Evolutionary conservation across 2,888 invertebrate species (phyloP).

Genomic region (Pedicia rivosa): DNA sequence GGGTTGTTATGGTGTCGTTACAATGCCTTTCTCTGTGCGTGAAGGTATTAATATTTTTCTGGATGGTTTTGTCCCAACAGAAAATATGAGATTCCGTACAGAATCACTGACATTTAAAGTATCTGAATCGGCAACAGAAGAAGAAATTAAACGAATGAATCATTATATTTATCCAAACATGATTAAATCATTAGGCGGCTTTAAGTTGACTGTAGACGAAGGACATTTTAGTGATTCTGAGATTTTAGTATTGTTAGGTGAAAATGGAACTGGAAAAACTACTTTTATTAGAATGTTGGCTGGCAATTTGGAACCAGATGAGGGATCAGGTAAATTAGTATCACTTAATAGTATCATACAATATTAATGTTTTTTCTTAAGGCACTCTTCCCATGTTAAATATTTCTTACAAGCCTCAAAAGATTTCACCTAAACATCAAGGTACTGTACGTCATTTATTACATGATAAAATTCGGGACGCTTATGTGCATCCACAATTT

Average conservation of each 20-base stretch:
- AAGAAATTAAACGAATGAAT: constrained; percentile 93
- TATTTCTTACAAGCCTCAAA: constrained; percentile 99
- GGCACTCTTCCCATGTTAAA: constrained; percentile 90
- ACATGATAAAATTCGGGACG: constrained; percentile 94
- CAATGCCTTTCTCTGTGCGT: constrained; percentile 98
- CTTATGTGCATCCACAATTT: constrained; percentile 95
- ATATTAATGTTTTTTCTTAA: constrained; percentile 10
- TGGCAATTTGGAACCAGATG: constrained; percentile 86
- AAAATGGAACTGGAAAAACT: constrained; percentile 99
- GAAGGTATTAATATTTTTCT: constrained; percentile 99
- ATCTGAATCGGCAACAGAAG: constrained; percentile 92
- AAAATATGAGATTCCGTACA: constrained; percentile 96
- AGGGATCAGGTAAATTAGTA: constrained; percentile 30
- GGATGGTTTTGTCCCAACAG: constrained; percentile 98
- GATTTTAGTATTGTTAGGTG: constrained; percentile 90
- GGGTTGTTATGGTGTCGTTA: constrained; percentile 98
- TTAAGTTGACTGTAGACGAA: constrained; percentile 60
- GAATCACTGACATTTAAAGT: constrained; percentile 93
- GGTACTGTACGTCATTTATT: constrained; percentile 83
- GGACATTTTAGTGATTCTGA: constrained; percentile 99
- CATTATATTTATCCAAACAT: constrained; percentile 92
- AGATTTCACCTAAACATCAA: constrained; percentile 95
- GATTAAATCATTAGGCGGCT: constrained; percentile 61
- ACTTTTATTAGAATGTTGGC: constrained; percentile 98
- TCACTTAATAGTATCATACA: neutral